These are phyloP conservation scores for Callorhinus ursinus DNA, from an alignment of 2,113 vertebrate genomes.

Conservation along the genomic window DNA sequence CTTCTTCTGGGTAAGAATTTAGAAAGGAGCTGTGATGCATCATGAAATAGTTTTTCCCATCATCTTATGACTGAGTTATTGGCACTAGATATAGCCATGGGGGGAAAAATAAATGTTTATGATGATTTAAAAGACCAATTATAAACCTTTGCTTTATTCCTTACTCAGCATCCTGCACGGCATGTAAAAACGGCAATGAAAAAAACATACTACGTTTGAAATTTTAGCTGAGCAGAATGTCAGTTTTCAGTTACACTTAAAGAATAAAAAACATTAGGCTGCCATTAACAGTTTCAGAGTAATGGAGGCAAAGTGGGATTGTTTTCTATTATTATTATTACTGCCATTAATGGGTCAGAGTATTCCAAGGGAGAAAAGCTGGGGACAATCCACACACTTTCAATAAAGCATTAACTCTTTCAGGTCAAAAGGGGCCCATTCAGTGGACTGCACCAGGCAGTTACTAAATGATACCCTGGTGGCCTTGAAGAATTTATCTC, in stretches of 20 bases:
- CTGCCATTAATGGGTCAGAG: slow-evolving; percentile 78
- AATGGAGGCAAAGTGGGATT: slow-evolving; percentile 67
- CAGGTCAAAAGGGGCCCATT: slow-evolving; percentile 78
- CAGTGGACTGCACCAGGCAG: slow-evolving; percentile 51
- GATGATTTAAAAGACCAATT: slow-evolving; percentile 82
- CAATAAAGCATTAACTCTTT: slow-evolving; percentile 81
- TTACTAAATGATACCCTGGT: slow-evolving; percentile 75
- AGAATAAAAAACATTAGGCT: slow-evolving; percentile 74
- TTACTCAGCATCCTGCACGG: slow-evolving; percentile 75
- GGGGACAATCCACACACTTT: slow-evolving; percentile 75
- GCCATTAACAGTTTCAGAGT: slow-evolving; percentile 72
- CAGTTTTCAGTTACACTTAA: slow-evolving; percentile 75
- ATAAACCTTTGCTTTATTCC: slow-evolving; percentile 71
- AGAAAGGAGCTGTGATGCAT: slow-evolving; percentile 59
- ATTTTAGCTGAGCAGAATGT: slow-evolving; percentile 71
- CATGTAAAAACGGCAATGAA: slow-evolving; percentile 64
- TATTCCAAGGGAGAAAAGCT: slow-evolving; percentile 70
- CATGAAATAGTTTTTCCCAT: slow-evolving; percentile 69
- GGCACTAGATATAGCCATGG: slow-evolving; percentile 64
- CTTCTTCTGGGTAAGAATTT: slow-evolving; percentile 55
- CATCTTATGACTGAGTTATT: slow-evolving; percentile 71
- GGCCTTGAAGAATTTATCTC: slow-evolving; percentile 76
- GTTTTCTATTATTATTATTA: slow-evolving; percentile 83
- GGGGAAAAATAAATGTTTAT: slow-evolving; percentile 77
- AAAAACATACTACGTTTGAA: slow-evolving; percentile 63